Evolutionary conservation across 2,888 invertebrate genomes (phyloP), one percentile per base, ranked within the genome.

Genomic region (Eilema caniola): DNA sequence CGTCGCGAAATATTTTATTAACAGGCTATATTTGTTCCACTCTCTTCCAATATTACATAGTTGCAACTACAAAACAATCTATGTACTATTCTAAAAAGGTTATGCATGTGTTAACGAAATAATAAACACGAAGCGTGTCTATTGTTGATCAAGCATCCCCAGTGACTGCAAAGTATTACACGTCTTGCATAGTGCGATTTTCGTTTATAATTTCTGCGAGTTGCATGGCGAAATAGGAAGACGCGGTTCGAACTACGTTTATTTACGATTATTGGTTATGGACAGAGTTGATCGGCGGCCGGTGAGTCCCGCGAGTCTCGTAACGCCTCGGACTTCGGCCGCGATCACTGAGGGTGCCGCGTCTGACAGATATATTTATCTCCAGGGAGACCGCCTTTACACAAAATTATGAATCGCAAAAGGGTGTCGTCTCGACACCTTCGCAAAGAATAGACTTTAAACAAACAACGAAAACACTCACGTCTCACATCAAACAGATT

Each of bases 191-290:
- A 66, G 70, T 73, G 69, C 64, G 72, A 73, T 74, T 73, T 79
- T 83, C 73, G 73, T 64, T 77, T 83, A 83, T 84, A 85, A 85
- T 85, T 80, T 83, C 76, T 81, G 77, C 76, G 78, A 84, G 80
- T 82, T 84, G 81, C 73, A 75, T 74, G 71, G 77, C 75, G 78
- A 71, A 79, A 72, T 77, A 77, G 80, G 76, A 76, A 83, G 79
- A 83, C 85, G 83, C 78, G 81, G 83, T 85, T 84, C 85, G 82
- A 81, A 83, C 84, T 83, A 86, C 84, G 90, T 92, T 94, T 94
- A 95, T 95, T 95, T 95, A 95, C 93, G 95, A 89, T 95, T 95
- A 95, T 95, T 94, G 95, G 94, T 95, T 94, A 95, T 94, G 90
- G 94, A 92, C 90, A 86, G 91, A 93, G 91, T 92, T 92, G 93